Evolutionary conservation across 2,113 vertebrate species (phyloP), one percentile per base, ranked within the genome.

Genomic region (Tichodroma muraria): DNA sequence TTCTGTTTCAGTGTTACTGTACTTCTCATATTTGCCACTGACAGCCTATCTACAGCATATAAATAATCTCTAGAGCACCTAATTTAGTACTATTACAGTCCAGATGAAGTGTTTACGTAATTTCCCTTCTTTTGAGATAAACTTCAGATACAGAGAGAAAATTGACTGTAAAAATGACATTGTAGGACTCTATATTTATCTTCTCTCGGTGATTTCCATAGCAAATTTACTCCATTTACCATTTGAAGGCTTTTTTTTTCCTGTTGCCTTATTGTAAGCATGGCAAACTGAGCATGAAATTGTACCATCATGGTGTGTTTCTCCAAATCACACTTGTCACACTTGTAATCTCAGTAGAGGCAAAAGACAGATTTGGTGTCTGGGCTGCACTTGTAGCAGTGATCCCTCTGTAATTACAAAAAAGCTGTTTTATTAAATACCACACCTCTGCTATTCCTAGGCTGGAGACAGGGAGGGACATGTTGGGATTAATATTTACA

Each of bases 221-320:
- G 90, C 94, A 96, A 95, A 97, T 96, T 93, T 94, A 93, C 94
- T 93, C 79, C 70, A 9, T 94, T 96, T 94, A 92, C 95, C 90
- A 94, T 85, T 42, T 88, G 92, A 96, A 94, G 77, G 27, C 27
- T 81, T 91, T 92, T 90, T 89, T 83, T 80, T 69, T 63, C 79
- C 76, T 61, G 40, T 92, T 93, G 85, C 88, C 90, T 95, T 72
- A 57, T 61, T 91, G 91, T 96, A 84, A 95, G 94, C 88, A 92
- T 90, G 93, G 94, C 95, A 96, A 96, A 95, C 91, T 94, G 93
- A 96, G 95, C 93, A 93, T 96, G 92, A 97, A 94, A 96, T 94
- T 96, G 89, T 96, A 80, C 90, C 93, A 95, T 94, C 95, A 79
- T 81, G 92, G 94, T 54, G 89, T 91, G 88, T 94, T 96, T 94